Conservation (phyloP, 2,797 vertebrate species). For the Enteromius mattozi region DNA sequence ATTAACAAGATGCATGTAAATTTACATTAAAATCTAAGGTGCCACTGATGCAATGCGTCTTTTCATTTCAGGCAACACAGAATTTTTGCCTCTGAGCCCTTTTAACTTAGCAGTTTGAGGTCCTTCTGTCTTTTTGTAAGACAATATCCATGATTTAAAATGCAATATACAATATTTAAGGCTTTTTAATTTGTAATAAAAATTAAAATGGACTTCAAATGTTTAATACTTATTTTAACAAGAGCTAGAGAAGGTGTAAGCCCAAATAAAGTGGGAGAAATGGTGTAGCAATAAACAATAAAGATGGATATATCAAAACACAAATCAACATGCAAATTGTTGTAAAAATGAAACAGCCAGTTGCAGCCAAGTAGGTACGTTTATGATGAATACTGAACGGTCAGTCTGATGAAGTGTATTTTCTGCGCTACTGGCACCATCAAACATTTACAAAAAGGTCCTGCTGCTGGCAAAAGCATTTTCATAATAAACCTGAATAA, state of each 20-base stretch:
- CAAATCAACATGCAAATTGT: neutral
- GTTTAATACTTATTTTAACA: neutral
- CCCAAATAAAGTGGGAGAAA: neutral
- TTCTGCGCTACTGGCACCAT: neutral
- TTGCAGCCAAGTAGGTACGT: neutral
- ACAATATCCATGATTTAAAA: neutral
- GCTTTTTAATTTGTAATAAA: neutral
- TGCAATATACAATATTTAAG: neutral
- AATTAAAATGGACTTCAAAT: neutral
- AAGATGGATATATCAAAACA: neutral
- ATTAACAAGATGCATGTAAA: slow-evolving; percentile 6
- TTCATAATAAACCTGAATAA: neutral
- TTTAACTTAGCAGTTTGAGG: neutral
- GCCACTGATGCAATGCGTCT: neutral
- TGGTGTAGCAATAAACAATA: neutral
- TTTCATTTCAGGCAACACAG: neutral
- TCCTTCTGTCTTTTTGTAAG: neutral
- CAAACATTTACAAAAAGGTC: neutral
- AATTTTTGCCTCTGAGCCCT: neutral
- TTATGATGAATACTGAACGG: neutral
- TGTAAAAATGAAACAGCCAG: neutral
- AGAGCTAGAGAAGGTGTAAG: neutral
- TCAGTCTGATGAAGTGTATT: neutral
- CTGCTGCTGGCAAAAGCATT: neutral
- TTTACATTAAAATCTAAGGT: neutral